Base-by-base conservation (phyloP, 2,797 vertebrate species). In the Lophotriccus pileatus region DNA sequence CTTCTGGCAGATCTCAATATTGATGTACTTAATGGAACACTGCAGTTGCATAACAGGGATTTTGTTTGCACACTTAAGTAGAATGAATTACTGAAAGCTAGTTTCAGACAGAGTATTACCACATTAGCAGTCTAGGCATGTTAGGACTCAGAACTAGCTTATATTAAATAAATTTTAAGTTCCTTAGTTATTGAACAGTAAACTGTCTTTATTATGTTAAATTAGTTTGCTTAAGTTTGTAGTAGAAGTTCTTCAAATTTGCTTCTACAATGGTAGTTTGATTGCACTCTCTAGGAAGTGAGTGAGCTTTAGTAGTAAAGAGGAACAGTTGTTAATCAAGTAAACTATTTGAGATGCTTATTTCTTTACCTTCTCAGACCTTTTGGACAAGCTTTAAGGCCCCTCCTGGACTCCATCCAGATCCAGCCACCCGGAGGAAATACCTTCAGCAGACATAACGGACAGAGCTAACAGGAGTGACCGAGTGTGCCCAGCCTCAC, bases 301-400 rank as follows among this genome's bases (percentile, higher is more conserved):
- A 81, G 19, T 46, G 10, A n/a, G 18, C 58, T 82, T 92, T 43
- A 49, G 37, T 25, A 76, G 24, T 67, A 75, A 74, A 49, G 27
- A 25, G 43, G n/a, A 43, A 34, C 73, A 83, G 28, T n/a, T 76
- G 34, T 53, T 83, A 32, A 87, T 59, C 39, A 75, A 55, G 62
- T 55, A 68, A 86, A 32, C 12, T 89, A 1, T 82, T 84, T 87
- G 46, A 95, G 52, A 34, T 63, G 24, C 90, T 73, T 75, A 12
- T 97, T 87, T 97, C 43, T 91, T 75, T 97, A 79, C 90, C 37
- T 93, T 92, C 86, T 23, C 96, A 99, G 99, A 96, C 99, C 99
- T 21, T 99, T 99, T 64, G 99, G 99, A 96, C 99, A 99, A 97
- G 98, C 99, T 32, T 98, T 99, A 95, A 98, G 99, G 83, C 99